phyloP scores from a whole-genome alignment of 2,888 invertebrate genomes.

The Biston betularia region DNA sequence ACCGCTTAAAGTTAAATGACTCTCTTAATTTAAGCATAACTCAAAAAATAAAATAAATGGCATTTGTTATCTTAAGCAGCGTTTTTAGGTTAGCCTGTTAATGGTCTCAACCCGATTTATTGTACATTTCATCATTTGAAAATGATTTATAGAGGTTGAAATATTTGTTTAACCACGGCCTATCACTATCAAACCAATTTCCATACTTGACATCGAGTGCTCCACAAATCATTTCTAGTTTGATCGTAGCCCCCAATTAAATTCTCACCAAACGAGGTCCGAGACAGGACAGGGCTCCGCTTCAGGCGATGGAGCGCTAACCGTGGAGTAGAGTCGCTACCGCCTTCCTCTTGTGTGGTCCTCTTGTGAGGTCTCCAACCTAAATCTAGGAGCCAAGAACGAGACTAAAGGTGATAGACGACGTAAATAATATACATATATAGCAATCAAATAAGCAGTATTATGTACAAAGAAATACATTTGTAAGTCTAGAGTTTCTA shows the following conservation, averaged over 20 bases:
- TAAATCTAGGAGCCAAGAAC: background rate
- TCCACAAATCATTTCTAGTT: slow-evolving; percentile 29
- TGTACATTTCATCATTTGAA: background rate
- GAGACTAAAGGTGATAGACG: background rate
- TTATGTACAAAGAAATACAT: too few relatives aligned
- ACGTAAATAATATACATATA: background rate
- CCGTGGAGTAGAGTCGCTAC: slow-evolving; percentile 59
- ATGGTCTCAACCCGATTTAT: background rate
- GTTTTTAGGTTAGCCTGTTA: too few relatives aligned
- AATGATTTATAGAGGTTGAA: slow-evolving; percentile 1
- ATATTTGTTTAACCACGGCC: slow-evolving; percentile 25
- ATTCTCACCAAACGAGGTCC: slow-evolving; percentile 27
- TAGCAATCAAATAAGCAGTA: too few relatives aligned
- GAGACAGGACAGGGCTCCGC: slow-evolving; percentile 31
- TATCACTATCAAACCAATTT: slow-evolving; percentile 30
- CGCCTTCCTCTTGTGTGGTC: slow-evolving; percentile 73
- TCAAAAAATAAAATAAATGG: too few relatives aligned
- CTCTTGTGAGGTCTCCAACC: slow-evolving; percentile 51
- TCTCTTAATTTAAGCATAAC: too few relatives aligned
- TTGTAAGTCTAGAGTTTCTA: too few relatives aligned
- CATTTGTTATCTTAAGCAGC: background rate
- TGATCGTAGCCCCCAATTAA: slow-evolving; percentile 28
- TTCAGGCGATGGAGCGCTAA: slow-evolving; percentile 48
- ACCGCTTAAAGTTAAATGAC: too few relatives aligned
- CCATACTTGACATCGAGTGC: slow-evolving; percentile 29